phyloP scores from a whole-genome alignment of 2,797 vertebrate genomes.

The Cetoscarus ocellatus region DNA sequence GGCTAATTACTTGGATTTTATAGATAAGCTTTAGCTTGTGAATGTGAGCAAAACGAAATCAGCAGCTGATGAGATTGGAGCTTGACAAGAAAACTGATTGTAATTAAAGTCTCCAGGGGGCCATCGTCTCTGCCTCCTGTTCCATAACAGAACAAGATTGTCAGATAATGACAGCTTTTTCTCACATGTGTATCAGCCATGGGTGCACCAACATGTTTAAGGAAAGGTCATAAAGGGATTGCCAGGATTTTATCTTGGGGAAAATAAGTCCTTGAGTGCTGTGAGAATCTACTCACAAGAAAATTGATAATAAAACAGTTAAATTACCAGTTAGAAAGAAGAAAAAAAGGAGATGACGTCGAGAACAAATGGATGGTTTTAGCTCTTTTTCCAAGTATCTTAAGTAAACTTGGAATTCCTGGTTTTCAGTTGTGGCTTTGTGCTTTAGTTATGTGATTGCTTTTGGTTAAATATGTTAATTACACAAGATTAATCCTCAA shows the following conservation, averaged over 20 bases:
- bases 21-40: slow-evolving; percentile 30
- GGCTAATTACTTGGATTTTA: slow-evolving; percentile 38
- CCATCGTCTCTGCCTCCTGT: slow-evolving; percentile 15
- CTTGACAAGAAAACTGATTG: slow-evolving; percentile 49
- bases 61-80: slow-evolving; percentile 46
- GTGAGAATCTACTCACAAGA: background rate
- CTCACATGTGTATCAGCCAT: slow-evolving; percentile 61
- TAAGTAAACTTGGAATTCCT: slow-evolving; percentile 13
- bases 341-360: slow-evolving; percentile 24
- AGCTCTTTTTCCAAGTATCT: slow-evolving; percentile 12
- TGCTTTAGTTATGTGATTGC: slow-evolving; percentile 31
- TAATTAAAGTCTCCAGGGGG: slow-evolving; percentile 55
- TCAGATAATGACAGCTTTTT: slow-evolving; percentile 59
- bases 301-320: background rate
- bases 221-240: slow-evolving; percentile 48
- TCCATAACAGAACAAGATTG: slow-evolving; percentile 38
- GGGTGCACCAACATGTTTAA: slow-evolving; percentile 16
- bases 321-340: slow-evolving; percentile 19
- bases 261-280: slow-evolving; percentile 31
- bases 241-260: slow-evolving; percentile 38
- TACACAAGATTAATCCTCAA: slow-evolving; percentile 12
- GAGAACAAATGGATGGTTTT: slow-evolving; percentile 9
- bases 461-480: slow-evolving; percentile 23
- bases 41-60: slow-evolving; percentile 27
- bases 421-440: slow-evolving; percentile 25